A percentile compares a stretch with the other conserved stretches of the same genome.
phyloP scores from a whole-genome alignment of 2,797 vertebrate species.

The Melanotaenia nigrans region DNA sequence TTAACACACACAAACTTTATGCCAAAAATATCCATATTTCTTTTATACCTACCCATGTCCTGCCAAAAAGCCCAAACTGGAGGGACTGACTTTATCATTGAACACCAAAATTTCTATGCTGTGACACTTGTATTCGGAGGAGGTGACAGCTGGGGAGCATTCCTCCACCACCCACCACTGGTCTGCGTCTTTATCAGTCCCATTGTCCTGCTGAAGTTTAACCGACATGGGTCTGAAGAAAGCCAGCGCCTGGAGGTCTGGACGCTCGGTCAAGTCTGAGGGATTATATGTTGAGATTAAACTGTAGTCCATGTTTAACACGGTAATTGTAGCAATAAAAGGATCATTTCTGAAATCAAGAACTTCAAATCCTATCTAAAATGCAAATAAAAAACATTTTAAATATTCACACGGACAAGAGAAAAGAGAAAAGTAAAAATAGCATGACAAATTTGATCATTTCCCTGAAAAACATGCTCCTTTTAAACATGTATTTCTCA shows the following conservation, averaged over 20 bases:
- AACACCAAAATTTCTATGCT: constrained; percentile 83
- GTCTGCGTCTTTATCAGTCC: constrained; percentile 28
- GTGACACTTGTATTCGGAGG: constrained; percentile 63
- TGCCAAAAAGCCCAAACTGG: constrained; percentile 85
- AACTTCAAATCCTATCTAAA: too few species aligned
- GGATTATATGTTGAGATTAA: background rate
- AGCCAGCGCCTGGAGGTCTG: constrained; percentile 64
- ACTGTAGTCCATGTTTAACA: background rate
- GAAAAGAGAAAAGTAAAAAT: background rate
- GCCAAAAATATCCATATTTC: background rate
- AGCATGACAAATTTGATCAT: too few species aligned
- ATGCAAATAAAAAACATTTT: too few species aligned
- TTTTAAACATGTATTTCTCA: background rate
- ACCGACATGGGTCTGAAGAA: constrained; percentile 85
- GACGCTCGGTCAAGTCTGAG: constrained; percentile 65
- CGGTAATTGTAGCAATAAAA: background rate
- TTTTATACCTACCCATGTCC: constrained; percentile 82
- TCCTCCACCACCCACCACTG: constrained; percentile 87
- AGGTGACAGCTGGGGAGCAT: constrained; percentile 62
- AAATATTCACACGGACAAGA: background rate
- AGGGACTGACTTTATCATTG: constrained; percentile 88
- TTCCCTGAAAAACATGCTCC: too few species aligned
- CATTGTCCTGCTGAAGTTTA: constrained; percentile 72
- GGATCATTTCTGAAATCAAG: background rate
- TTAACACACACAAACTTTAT: background rate